These are phyloP conservation scores for Drosophila navojoa DNA, from an alignment of 1,140 invertebrate species.

Conservation along the genomic window DNA sequence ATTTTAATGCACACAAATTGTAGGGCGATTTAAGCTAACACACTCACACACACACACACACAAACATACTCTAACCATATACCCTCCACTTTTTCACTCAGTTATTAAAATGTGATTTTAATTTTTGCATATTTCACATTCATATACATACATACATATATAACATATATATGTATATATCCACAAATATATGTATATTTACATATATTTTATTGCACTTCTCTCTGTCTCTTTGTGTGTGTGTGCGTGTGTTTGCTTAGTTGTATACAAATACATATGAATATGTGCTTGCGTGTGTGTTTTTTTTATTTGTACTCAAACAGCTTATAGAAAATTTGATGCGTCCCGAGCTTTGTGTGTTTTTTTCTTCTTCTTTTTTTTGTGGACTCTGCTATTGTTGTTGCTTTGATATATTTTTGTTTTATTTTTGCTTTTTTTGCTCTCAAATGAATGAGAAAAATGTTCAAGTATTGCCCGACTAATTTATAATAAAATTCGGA, in stretches of 20 bases:
- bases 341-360: constrained; percentile 5
- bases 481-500: constrained; percentile 45
- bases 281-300: background rate
- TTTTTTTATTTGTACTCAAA: constrained; percentile 11
- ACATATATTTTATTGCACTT: constrained; percentile 6
- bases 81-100: constrained; percentile 4
- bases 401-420: background rate
- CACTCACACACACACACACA: too few species aligned
- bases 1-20: too few species aligned
- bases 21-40: too few species aligned
- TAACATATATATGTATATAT: too few species aligned
- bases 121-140: background rate
- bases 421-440: constrained; percentile 3
- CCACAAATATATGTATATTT: too few species aligned
- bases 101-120: constrained; percentile 25
- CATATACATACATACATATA: too few species aligned
- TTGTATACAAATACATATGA: background rate
- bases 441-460: constrained; percentile 23
- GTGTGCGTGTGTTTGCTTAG: constrained; percentile 10
- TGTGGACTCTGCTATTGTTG: background rate
- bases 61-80: background rate
- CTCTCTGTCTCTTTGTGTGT: constrained; percentile 1
- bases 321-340: constrained; percentile 12
- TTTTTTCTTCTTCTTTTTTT: background rate
- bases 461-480: constrained; percentile 19